Base-by-base conservation (phyloP, 2,888 invertebrate genomes). In the Gasteruption jaculator region DNA sequence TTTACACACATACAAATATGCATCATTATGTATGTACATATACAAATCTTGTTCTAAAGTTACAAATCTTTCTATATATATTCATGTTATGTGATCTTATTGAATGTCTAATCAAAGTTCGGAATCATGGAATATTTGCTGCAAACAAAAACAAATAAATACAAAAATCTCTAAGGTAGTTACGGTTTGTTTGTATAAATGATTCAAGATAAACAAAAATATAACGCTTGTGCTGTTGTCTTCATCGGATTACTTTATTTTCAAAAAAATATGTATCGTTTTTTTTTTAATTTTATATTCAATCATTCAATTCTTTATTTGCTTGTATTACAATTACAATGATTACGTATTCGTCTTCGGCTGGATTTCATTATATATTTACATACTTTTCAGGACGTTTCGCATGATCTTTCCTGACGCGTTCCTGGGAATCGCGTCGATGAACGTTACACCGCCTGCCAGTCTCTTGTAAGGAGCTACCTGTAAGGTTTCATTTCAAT, bases 321-420 rank as follows among this genome's bases (percentile, higher is more conserved):
- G n/a, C n/a, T n/a, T n/a, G n/a, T n/a, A n/a, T n/a, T n/a, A n/a
- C n/a, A n/a, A n/a, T n/a, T n/a, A n/a, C n/a, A n/a, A n/a, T n/a
- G n/a, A n/a, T n/a, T n/a, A 26, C n/a, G 15, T 8, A 19, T 2
- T 18, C 24, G n/a, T n/a, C n/a, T n/a, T n/a, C n/a, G n/a, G 26
- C 10, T 12, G 19, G 6, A 15, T 2, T 22, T 38, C n/a, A 36
- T 14, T 20, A 4, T 24, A 39, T 11, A 11, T 12, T 39, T 16
- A 12, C 11, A 26, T 20, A 3, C 30, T 39, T 12, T n/a, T 34
- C 12, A 43, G 73, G 70, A 82, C 79, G 49, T 83, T 80, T 50
- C 87, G 76, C 60, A 87, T 67, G 29, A 88, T 85, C 72, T 89
- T 89, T 4, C 89, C 88, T 3, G 85, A 79, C 0, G 79, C 79